Percentiles rank a stretch among this genome's conserved stretches.
These are phyloP conservation scores for Chrysogorgia sp. DNA, from an alignment of 92 coral and sea anemone species.

Conservation along the genomic window DNA sequence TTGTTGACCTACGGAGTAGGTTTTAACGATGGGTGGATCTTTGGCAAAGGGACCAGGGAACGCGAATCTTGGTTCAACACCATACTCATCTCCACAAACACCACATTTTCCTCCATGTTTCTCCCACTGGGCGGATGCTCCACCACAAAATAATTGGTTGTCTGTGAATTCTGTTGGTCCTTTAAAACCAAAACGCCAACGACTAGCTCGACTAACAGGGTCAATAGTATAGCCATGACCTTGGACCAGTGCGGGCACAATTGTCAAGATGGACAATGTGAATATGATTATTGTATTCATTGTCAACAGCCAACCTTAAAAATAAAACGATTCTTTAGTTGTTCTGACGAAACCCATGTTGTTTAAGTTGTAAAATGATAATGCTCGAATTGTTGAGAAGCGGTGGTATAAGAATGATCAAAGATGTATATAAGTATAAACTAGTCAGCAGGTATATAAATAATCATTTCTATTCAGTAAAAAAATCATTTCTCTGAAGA, in stretches of 20 bases:
- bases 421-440: too few species aligned
- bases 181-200: conserved; percentile 31
- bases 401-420: too few species aligned
- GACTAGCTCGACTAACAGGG: conserved; percentile 32
- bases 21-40: conserved; percentile 34
- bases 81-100: conserved; percentile 63
- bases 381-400: too few species aligned
- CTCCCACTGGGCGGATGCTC: conserved; percentile 40
- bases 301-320: too few species aligned
- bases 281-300: neutral
- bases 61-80: conserved; percentile 40
- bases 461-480: too few species aligned
- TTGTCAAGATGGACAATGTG: neutral
- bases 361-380: too few species aligned
- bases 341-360: too few species aligned
- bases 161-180: conserved; percentile 39
- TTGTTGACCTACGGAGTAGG: conserved; percentile 32
- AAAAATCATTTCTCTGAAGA: too few species aligned
- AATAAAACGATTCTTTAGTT: neutral
- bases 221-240: conserved; percentile 41
- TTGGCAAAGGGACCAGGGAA: conserved; percentile 65
- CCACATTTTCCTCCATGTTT: conserved; percentile 52
- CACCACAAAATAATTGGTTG: conserved; percentile 61
- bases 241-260: neutral
- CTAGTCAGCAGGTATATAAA: too few species aligned